Evolutionary conservation across 2,113 vertebrate genomes (phyloP), one percentile per base, ranked within the genome.

Genomic region (Rhinoptilus africanus): DNA sequence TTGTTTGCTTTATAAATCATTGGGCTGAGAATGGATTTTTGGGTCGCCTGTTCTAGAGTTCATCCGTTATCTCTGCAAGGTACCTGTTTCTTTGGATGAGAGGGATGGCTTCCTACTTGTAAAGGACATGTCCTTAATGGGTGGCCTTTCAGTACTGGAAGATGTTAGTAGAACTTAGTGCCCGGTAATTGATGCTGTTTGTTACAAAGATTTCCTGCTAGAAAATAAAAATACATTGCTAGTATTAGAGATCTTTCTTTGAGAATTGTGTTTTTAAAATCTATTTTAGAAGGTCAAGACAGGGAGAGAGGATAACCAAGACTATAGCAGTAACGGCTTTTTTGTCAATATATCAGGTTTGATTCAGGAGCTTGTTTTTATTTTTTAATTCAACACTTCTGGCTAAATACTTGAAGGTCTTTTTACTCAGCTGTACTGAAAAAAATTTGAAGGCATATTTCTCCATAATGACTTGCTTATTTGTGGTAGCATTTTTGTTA

Each of bases 301-400:
- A 43, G 28, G 30, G 45, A 63, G 47, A 59, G 39, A 60, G 10
- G n/a, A 62, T 80, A 71, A 88, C n/a, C 26, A 87, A 82, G 69
- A 39, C 48, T 48, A 24, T 26, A 37, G 12, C 51, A 62, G 14
- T 74, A 71, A 59, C 32, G 75, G 21, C 10, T 26, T 53, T 75
- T 92, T 69, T 67, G 30, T 76, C 35, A 60, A 43, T 73, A 37
- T 23, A 23, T 34, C 20, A 67, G 48, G 47, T 59, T 67, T 92
- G 72, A 73, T 59, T 93, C 14, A 41, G 71, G n/a, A 47, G n/a
- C 80, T 92, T 63, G 39, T 48, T 95, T 74, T 57, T 81, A 10
- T 51, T 56, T 95, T 94, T 95, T 89, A 80, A 62, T 92, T 89
- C 85, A 94, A 78, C n/a, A 20, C 82, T 90, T 96, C 88, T 90